Base-by-base conservation (phyloP, 1,140 invertebrate genomes). In the Tetranychus cinnabarinus region DNA sequence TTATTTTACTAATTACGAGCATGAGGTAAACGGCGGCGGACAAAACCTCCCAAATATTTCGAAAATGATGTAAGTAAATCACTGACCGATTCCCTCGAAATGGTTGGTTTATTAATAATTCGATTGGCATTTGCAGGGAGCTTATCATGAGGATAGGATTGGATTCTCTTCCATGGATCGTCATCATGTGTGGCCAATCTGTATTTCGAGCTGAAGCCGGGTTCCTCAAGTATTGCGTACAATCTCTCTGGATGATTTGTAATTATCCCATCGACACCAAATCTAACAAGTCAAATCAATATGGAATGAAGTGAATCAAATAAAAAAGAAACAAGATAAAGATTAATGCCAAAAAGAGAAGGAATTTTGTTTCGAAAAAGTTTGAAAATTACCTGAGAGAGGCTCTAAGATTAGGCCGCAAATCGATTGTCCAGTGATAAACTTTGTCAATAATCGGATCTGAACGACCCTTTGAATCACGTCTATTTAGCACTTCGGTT, bases 341-440 rank as follows among this genome's bases (percentile, higher is more conserved):
- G 5, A 42, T 23, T 23, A 23, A 23, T 23, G 10, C 5, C 8
- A 59, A 48, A 8, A 60, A 52, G 23, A 52, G 31, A 50, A n/a
- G 15, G 6, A 42, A 31, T 39, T 1, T 23, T 0, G 23, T 23
- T 2, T 50, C 50, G 34, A 33, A 35, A 47, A 23, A 23, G 23
- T 56, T 37, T 37, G 7, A 6, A 7, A 45, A 42, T 52, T 60
- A 60, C 63, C 60, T 63, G 23, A 65, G 52, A 8, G 64, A 59
- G 7, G 50, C 61, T 39, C 67, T 58, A 60, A 61, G 58, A 61
- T 55, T 62, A 47, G 61, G 62, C 15, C 57, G 37, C 33, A 65
- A 63, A 57, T 69, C 68, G 0, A 69, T 63, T 13, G 68, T 69
- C 68, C 68, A 69, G 56, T 67, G 65, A 46, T 69, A 69, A 4